phyloP scores from a whole-genome alignment of 1,140 invertebrate genomes.

The Helicorthomorpha holstii region DNA sequence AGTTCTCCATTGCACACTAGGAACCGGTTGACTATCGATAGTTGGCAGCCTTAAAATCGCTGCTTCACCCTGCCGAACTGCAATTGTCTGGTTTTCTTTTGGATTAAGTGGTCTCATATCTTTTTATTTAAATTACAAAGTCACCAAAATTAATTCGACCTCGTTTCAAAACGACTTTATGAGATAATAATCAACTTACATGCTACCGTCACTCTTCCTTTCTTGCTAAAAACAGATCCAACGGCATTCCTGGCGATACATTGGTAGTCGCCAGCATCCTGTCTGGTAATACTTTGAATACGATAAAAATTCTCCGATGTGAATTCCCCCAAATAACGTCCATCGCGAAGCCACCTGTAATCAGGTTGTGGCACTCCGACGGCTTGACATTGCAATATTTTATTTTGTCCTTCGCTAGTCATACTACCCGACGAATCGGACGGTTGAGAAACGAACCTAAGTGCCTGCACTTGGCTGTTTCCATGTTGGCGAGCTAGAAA shows the following conservation, averaged over 20 bases:
- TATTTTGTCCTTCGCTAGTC: conserved; percentile 65
- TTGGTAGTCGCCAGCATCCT: conserved; percentile 72
- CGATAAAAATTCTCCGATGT: conserved; percentile 51
- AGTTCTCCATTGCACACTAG: conserved; percentile 66
- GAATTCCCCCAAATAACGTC: conserved; percentile 21
- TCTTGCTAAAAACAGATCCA: conserved; percentile 75
- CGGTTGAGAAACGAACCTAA: conserved; percentile 62
- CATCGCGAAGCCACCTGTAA: conserved; percentile 79
- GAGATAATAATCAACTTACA: conserved; percentile 50
- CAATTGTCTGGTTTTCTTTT: conserved; percentile 41
- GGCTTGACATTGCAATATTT: conserved; percentile 77
- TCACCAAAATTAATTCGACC: no score
- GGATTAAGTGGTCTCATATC: conserved; percentile 70
- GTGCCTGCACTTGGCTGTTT: no score
- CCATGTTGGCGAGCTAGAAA: no score
- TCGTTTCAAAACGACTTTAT: no score
- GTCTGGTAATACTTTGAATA: conserved; percentile 53
- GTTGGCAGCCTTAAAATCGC: conserved; percentile 60
- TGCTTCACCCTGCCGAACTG: conserved; percentile 55
- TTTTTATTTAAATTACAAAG: no score
- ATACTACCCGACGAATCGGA: conserved; percentile 55
- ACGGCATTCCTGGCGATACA: conserved; percentile 77
- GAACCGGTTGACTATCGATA: conserved; percentile 62
- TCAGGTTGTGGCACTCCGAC: conserved; percentile 68
- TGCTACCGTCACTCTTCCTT: conserved; percentile 65